Conservation (phyloP, 2,113 vertebrate genomes). For the Notiomystis cincta region DNA sequence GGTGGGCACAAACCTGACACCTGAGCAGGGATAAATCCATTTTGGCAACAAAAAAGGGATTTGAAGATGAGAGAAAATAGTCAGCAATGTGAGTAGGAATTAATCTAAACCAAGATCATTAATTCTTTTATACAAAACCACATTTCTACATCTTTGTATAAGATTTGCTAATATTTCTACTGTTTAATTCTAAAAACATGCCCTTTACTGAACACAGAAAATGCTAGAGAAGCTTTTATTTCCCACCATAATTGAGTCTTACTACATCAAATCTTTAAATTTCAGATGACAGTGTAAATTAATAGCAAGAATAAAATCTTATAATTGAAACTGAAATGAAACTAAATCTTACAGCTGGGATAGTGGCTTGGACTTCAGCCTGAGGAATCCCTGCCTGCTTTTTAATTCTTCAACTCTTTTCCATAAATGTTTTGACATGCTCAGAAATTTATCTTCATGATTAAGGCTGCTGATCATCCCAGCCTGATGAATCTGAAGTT, state of each 20-base stretch:
- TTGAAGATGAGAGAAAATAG: background rate
- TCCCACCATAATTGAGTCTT: background rate
- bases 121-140: background rate
- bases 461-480: background rate
- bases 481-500: background rate
- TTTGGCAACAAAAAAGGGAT: background rate
- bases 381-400: background rate
- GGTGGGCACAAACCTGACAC: background rate
- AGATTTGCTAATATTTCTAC: background rate
- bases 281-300: constrained; percentile 63
- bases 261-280: constrained; percentile 39
- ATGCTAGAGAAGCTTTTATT: background rate
- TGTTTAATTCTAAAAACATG: background rate
- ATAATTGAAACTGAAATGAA: constrained; percentile 68
- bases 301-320: constrained; percentile 63
- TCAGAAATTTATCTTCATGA: constrained; percentile 17
- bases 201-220: background rate
- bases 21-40: background rate
- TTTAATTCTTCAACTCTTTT: background rate
- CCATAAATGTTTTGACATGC: constrained; percentile 44
- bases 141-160: background rate
- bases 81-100: background rate
- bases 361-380: background rate
- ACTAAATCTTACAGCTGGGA: constrained; percentile 39
- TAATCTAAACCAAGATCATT: background rate